phyloP scores from a whole-genome alignment of 2,113 vertebrate genomes.

The Festucalex cinctus region DNA sequence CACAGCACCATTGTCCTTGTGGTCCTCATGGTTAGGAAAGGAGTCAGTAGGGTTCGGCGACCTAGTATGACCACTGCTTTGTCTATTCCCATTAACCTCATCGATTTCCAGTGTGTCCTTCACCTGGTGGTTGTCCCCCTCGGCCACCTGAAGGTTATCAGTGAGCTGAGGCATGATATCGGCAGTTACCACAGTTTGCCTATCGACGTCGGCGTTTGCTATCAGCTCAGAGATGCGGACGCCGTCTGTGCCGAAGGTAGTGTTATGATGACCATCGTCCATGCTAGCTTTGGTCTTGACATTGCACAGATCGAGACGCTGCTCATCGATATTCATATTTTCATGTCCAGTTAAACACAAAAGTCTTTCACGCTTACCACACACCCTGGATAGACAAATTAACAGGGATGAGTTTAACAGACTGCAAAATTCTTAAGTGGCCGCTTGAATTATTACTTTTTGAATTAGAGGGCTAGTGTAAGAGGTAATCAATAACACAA shows the following conservation, averaged over 20 bases:
- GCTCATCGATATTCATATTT: slow-evolving; percentile 76
- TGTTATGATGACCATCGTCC: slow-evolving; percentile 53
- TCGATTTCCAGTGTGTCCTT: slow-evolving; percentile 60
- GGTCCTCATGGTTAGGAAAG: slow-evolving; percentile 47
- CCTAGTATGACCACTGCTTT: slow-evolving; percentile 38
- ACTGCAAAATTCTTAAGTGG: not conserved
- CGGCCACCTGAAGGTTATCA: slow-evolving; percentile 51
- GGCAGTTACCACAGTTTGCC: slow-evolving; percentile 45
- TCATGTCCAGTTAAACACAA: slow-evolving; percentile 64
- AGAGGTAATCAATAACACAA: slow-evolving; percentile 2
- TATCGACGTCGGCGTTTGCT: slow-evolving; percentile 55
- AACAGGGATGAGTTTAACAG: slow-evolving; percentile 16
- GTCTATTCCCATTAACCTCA: slow-evolving; percentile 64
- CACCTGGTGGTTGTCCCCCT: slow-evolving; percentile 52
- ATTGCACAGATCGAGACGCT: slow-evolving; percentile 74
- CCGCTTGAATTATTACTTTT: not conserved
- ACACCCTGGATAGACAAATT: slow-evolving; percentile 33
- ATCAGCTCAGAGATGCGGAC: slow-evolving; percentile 65
- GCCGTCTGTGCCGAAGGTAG: slow-evolving; percentile 55
- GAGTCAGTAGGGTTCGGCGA: slow-evolving; percentile 40
- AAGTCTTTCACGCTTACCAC: slow-evolving; percentile 32
- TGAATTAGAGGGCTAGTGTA: slow-evolving; percentile 6
- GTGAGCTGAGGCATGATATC: slow-evolving; percentile 60
- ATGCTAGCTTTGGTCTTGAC: slow-evolving; percentile 63
- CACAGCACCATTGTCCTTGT: slow-evolving; percentile 25